Evolutionary conservation across 2,113 vertebrate species (phyloP).

Genomic region (Pterocles burchelli): DNA sequence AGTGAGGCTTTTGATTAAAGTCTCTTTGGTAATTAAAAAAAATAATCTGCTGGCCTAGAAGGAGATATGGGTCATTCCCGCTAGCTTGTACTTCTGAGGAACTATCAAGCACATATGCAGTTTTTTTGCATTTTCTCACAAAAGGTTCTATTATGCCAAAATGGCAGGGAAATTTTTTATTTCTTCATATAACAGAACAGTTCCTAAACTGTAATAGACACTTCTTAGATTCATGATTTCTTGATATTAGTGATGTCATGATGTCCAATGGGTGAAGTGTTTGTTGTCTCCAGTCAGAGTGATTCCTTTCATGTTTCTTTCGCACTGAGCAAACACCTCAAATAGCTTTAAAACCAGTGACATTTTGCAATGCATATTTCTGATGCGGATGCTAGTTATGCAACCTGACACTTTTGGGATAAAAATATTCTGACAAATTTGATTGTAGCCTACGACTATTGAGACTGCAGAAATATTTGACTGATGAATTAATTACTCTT

Average conservation of each 20-base stretch:
- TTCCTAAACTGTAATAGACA: not conserved
- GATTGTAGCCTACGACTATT: not conserved
- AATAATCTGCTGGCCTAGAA: not conserved
- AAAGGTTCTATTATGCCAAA: not conserved
- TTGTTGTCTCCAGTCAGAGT: not conserved
- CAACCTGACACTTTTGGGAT: not conserved
- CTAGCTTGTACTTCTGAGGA: not conserved
- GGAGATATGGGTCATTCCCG: not conserved
- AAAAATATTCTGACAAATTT: conserved; percentile 15
- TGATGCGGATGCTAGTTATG: not conserved
- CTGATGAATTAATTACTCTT: not conserved
- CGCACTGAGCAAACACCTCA: not conserved
- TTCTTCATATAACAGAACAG: not conserved
- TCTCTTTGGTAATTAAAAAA: not conserved
- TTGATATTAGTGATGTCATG: not conserved
- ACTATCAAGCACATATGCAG: not conserved
- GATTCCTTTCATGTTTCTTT: not conserved
- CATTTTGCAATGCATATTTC: not conserved
- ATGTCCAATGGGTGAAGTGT: not conserved
- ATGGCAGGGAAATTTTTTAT: not conserved
- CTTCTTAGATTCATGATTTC: not conserved
- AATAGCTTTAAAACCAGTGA: conserved; percentile 18
- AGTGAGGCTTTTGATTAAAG: not conserved
- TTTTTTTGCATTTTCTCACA: not conserved
- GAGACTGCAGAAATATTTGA: not conserved